phyloP scores from a whole-genome alignment of 2,888 invertebrate genomes.

The Lycia hirtaria region DNA sequence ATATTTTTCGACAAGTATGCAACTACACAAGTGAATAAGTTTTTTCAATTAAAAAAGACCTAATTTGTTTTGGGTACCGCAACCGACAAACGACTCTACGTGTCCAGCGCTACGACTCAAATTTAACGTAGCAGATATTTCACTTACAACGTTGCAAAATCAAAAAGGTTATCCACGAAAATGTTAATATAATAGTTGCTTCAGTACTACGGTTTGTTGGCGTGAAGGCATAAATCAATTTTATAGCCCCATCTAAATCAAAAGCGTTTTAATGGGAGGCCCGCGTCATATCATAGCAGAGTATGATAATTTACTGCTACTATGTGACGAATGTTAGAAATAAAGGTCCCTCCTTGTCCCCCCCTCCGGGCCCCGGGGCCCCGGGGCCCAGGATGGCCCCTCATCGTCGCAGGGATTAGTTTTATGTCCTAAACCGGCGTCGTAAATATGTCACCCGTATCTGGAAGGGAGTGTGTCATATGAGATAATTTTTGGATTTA shows the following conservation, averaged over 20 bases:
- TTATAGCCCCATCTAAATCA: conserved; percentile 87
- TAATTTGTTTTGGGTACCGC: conserved; percentile 56
- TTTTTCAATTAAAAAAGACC: conserved; percentile 80
- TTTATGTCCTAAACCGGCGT: conserved; percentile 80
- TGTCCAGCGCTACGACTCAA: conserved; percentile 35
- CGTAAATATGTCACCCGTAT: conserved; percentile 84
- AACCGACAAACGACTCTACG: conserved; percentile 42
- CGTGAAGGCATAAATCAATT: conserved; percentile 86
- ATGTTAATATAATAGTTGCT: conserved; percentile 86
- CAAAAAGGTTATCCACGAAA: conserved; percentile 83
- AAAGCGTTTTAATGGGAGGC: conserved; percentile 86
- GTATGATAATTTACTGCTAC: conserved; percentile 86
- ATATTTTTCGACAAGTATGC: conserved; percentile 62
- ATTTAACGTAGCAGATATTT: conserved; percentile 35
- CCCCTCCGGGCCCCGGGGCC: conserved; percentile 55
- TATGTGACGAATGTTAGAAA: conserved; percentile 87
- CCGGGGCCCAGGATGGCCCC: conserved; percentile 43
- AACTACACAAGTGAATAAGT: conserved; percentile 78
- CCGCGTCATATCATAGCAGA: conserved; percentile 86
- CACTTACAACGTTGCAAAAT: conserved; percentile 70
- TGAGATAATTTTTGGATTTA: conserved; percentile 83
- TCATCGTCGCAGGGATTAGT: conserved; percentile 75
- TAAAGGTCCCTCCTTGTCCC: conserved; percentile 75
- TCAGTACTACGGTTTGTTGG: conserved; percentile 85
- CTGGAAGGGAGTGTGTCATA: conserved; percentile 70